Evolutionary conservation across 1,140 invertebrate genomes (phyloP).

Genomic region (Heliconius congener): DNA sequence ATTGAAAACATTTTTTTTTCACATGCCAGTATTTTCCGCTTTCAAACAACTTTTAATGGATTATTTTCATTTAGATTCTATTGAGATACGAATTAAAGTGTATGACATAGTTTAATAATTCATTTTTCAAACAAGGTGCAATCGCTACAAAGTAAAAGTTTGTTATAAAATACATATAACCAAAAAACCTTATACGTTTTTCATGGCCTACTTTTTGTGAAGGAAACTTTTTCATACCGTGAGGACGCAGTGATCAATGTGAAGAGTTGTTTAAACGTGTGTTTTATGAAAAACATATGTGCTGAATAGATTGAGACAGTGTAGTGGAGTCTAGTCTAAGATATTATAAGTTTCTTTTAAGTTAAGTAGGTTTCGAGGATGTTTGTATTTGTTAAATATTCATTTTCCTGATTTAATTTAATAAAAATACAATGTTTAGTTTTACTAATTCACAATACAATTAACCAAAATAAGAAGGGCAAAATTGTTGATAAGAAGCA

Average conservation of each 20-base stretch:
- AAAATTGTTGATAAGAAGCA: no score
- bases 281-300: background rate
- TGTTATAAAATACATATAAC: background rate
- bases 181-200: background rate
- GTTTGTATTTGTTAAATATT: no score
- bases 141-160: conserved; percentile 1
- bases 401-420: no score
- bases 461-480: no score
- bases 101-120: background rate
- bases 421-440: no score
- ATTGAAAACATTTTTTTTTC: conserved; percentile 9
- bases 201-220: conserved; percentile 1
- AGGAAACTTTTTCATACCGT: background rate
- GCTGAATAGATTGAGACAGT: background rate
- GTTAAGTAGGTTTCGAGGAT: no score
- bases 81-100: background rate
- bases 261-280: background rate
- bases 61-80: background rate
- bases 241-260: background rate
- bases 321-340: background rate
- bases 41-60: background rate
- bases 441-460: no score
- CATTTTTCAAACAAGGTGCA: background rate
- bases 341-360: background rate
- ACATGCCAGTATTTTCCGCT: background rate